Base-by-base conservation (phyloP, 1,140 invertebrate species). In the Lordiphosa stackelbergi region DNA sequence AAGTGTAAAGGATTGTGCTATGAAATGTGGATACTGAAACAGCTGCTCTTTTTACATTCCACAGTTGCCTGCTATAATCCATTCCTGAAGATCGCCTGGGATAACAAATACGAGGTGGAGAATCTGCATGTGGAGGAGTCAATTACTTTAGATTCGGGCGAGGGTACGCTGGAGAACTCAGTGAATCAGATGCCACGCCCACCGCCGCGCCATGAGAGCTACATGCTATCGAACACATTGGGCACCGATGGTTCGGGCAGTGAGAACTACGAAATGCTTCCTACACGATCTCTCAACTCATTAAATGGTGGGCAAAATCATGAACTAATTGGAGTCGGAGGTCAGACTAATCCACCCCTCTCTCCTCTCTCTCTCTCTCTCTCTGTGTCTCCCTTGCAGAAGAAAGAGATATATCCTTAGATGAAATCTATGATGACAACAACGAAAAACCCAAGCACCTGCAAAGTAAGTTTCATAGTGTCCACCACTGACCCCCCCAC, bases 31-130 rank as follows among this genome's bases (percentile, higher is more conserved):
- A n/a, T n/a, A n/a, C n/a, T n/a, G n/a, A n/a, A n/a, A n/a, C n/a
- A n/a, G n/a, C n/a, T n/a, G n/a, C n/a, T n/a, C n/a, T n/a, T n/a
- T n/a, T n/a, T n/a, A n/a, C n/a, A n/a, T n/a, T n/a, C 16, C 16
- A 16, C 16, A 16, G 96, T 95, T 81, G 95, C 95, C 37, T 97
- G 97, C 88, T 98, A 97, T 88, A 96, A 95, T 42, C 96, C 96
- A 47, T 98, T 99, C 89, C 96, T 98, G 88, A 96, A 97, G 87
- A 95, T 96, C 88, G 95, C 96, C 10, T 97, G 96, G 95, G 96
- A 97, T 75, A 95, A 96, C 73, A 97, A 98, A 74, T 95, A 95
- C 31, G 95, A 97, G 89, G 97, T 97, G 53, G 97, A 98, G 85
- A 94, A 95, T 85, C 95, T 97, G 88, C 93, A 95, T 79, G 93